Evolutionary conservation across 2,113 vertebrate genomes (phyloP).

Genomic region (pig (Sus scrofa)): T2T-Sscrofa CM000812.6:162604001-162604500

Average conservation of each 20-base stretch:
- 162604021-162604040: not conserved
- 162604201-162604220: not conserved
- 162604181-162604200: not conserved
- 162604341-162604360: not conserved
- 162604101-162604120: not conserved
- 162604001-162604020: not conserved
- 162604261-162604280: not conserved
- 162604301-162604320: accelerated
- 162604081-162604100: not conserved
- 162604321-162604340: not conserved
- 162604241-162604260: too few relatives aligned
- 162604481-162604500: not conserved
- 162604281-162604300: not conserved
- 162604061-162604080: not conserved
- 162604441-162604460: not conserved
- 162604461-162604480: not conserved
- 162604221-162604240: not conserved
- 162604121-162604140: not conserved
- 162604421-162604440: not conserved
- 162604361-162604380: not conserved
- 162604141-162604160: not conserved
- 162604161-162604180: not conserved
- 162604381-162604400: not conserved
- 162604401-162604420: not conserved
- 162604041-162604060: not conserved